Base-by-base conservation (phyloP, 2,888 invertebrate genomes). In the Polydrusus pterygomalis region DNA sequence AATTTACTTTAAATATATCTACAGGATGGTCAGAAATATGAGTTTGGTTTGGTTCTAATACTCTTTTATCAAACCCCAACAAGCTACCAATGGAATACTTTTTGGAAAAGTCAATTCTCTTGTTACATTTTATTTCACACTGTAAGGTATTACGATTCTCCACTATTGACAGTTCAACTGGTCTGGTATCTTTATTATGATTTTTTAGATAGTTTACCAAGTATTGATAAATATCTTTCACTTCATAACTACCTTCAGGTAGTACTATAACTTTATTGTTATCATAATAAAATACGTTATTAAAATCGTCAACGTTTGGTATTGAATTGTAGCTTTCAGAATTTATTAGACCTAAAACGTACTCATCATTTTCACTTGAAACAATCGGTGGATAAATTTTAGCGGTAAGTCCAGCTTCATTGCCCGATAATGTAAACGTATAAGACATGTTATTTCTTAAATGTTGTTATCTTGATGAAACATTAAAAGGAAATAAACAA, bases 251-350 rank as follows among this genome's bases (percentile, higher is more conserved):
- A 17, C 56, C 70, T 18, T 25, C 9, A 30, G 74, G 74, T 43
- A 70, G 17, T 2, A 49, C 49, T 8, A 43, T 30, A 30, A 70
- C 2, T 25, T 43, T 45, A 51, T 8, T 51, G 17, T 68, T 51
- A 45, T 17, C 64, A 15, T 58, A 68, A 18, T 60, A 43, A 62
- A 74, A 60, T 25, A n/a, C 71, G 70, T 82, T 74, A 47, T 64
- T 70, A 1, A 18, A 60, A 13, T 63, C 38, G 11, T 69, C 63
- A 20, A 69, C 69, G 43, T 70, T 77, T 15, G 70, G 77, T 18
- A 74, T 74, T 13, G 38, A 34, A 51, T 75, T 68, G 30, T 65
- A 77, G 8, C 47, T 75, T 25, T 77, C 51, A 49, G 49, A 65
- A 17, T 69, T 38, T 43, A 65, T 58, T n/a, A 73, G 20, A 9